Evolutionary conservation across 2,113 vertebrate species (phyloP).

Genomic region (Andinoacara biseriatus): DNA sequence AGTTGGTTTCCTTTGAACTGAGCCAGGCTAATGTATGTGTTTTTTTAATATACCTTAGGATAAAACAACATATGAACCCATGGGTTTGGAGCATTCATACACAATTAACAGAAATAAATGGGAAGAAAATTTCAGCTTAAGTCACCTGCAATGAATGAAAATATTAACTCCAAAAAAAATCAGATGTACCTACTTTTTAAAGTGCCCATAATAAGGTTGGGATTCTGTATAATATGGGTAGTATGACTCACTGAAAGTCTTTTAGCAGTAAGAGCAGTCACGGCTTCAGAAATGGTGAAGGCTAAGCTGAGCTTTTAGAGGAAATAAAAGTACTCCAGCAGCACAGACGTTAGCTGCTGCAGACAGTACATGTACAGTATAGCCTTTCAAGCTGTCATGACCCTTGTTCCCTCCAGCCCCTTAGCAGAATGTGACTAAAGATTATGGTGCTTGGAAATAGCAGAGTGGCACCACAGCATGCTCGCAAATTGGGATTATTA

Average conservation of each 20-base stretch:
- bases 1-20: neutral
- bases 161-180: neutral
- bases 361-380: neutral
- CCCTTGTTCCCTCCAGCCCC: slow-evolving; percentile 16
- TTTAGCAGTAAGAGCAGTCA: slow-evolving; percentile 43
- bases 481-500: slow-evolving; percentile 70
- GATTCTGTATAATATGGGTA: slow-evolving; percentile 6
- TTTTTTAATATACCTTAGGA: no score
- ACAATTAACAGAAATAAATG: no score
- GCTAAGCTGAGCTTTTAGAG: slow-evolving; percentile 14
- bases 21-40: neutral
- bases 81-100: no score
- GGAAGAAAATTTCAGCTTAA: neutral
- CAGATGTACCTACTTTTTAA: neutral
- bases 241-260: slow-evolving; percentile 46
- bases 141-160: neutral
- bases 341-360: slow-evolving; percentile 20
- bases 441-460: slow-evolving; percentile 37
- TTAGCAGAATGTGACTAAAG: slow-evolving; percentile 32
- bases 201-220: neutral
- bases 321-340: slow-evolving; percentile 17
- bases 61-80: no score
- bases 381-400: slow-evolving; percentile 35
- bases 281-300: slow-evolving; percentile 1
- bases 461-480: slow-evolving; percentile 26